Evolutionary conservation across 2,113 vertebrate species (phyloP).

Genomic region (Hemiprocne comata): DNA sequence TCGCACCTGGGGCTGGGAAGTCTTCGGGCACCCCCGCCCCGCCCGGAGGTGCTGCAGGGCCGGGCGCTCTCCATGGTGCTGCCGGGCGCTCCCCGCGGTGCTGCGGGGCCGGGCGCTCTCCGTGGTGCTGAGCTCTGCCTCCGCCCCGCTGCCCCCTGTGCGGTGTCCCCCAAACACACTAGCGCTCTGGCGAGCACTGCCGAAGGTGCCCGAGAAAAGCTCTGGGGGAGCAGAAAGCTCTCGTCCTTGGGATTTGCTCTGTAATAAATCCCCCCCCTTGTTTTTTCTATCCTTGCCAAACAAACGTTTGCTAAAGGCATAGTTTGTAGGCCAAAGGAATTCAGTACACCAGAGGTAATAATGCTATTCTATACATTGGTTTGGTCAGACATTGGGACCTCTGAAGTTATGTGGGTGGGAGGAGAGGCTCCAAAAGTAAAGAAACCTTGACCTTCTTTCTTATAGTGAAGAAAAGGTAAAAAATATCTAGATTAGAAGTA

Average conservation of each 20-base stretch:
- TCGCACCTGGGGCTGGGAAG: accelerated
- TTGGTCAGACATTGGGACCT: neutral
- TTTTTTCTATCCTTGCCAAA: no score
- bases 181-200: no score
- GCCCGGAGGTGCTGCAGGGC: neutral
- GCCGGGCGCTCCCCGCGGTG: neutral
- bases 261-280: accelerated
- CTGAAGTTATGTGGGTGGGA: neutral
- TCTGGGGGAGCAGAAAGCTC: neutral
- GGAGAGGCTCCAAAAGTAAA: neutral
- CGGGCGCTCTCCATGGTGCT: neutral
- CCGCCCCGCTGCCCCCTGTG: accelerated
- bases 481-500: neutral
- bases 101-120: neutral
- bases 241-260: accelerated
- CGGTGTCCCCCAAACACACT: no score
- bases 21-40: no score
- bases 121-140: neutral
- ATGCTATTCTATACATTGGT: accelerated
- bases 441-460: neutral
- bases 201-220: no score
- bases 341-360: accelerated
- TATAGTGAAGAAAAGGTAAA: neutral
- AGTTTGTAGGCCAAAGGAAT: neutral
- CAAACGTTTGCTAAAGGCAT: accelerated